phyloP scores from a whole-genome alignment of 2,797 vertebrate species.

The Numenius phaeopus region DNA sequence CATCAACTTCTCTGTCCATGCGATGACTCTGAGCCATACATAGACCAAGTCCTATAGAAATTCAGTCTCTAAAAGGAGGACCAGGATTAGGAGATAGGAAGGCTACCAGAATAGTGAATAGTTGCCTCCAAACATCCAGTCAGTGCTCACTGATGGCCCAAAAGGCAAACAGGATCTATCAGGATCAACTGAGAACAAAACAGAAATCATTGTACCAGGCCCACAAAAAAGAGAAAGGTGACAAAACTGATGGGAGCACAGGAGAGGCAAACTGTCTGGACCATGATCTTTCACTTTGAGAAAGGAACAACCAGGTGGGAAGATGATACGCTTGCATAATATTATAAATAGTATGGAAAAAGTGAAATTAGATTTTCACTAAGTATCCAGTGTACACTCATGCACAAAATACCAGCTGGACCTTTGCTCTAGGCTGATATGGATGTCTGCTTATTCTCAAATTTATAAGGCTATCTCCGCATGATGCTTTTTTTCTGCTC shows the following conservation, averaged over 20 bases:
- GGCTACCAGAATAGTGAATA: not conserved
- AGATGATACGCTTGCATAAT: not conserved
- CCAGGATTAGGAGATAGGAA: not conserved
- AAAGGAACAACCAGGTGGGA: not conserved
- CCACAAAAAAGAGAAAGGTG: not conserved
- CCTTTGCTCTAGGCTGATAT: not conserved
- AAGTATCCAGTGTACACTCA: not conserved
- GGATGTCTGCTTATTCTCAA: not conserved
- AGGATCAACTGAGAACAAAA: not conserved
- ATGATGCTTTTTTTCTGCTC: not conserved
- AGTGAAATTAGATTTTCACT: not conserved
- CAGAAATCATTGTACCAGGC: not conserved
- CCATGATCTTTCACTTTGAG: not conserved
- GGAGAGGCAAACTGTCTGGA: not conserved
- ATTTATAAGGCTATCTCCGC: not conserved
- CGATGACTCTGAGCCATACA: not conserved
- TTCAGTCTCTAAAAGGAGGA: not conserved
- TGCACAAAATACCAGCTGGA: not conserved
- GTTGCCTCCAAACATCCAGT: not conserved
- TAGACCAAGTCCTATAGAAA: not conserved
- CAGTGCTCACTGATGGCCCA: not conserved
- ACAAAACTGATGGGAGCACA: not conserved
- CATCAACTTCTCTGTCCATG: not conserved
- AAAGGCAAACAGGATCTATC: not conserved
- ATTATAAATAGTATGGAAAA: not conserved